Conservation (phyloP, 2,888 invertebrate genomes). For the Elmis aenea region DNA sequence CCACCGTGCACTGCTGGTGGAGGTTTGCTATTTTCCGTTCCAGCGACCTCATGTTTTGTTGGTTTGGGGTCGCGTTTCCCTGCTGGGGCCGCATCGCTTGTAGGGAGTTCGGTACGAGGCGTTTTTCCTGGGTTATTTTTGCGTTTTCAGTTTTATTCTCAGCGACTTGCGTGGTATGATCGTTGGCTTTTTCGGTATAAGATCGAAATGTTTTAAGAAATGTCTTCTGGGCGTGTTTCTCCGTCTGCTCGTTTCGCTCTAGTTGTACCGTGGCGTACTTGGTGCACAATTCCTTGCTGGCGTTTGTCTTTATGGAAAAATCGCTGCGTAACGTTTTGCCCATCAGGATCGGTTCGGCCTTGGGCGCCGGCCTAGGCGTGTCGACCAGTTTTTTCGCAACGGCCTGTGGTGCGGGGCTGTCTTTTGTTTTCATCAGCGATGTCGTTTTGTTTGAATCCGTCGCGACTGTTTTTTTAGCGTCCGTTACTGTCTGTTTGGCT, state of each 20-base stretch:
- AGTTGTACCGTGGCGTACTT: slow-evolving; percentile 31
- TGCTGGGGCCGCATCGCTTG: slow-evolving; percentile 16
- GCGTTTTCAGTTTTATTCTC: slow-evolving; percentile 10
- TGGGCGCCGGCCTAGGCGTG: neutral
- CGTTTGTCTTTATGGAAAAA: slow-evolving; percentile 22
- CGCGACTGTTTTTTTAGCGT: too few species aligned
- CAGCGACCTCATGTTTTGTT: slow-evolving; percentile 13
- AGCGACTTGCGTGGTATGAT: slow-evolving; percentile 16
- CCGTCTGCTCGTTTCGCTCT: slow-evolving; percentile 31
- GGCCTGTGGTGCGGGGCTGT: neutral
- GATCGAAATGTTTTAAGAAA: slow-evolving; percentile 40
- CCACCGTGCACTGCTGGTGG: slow-evolving; percentile 36
- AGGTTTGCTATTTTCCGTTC: slow-evolving; percentile 37
- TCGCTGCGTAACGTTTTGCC: slow-evolving; percentile 26
- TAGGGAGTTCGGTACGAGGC: slow-evolving; percentile 9
- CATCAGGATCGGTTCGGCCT: slow-evolving; percentile 4
- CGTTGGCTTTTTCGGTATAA: slow-evolving; percentile 32
- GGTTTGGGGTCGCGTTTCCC: slow-evolving; percentile 7
- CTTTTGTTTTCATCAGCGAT: neutral
- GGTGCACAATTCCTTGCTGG: slow-evolving; percentile 19
- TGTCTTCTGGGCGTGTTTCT: slow-evolving; percentile 35
- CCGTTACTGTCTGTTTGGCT: neutral
- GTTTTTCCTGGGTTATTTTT: too few species aligned
- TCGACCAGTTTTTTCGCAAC: neutral
- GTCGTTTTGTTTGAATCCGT: too few species aligned